Percentiles rank a stretch among this genome's conserved stretches.
phyloP scores from a whole-genome alignment of 2,113 vertebrate genomes.

The Gallinago undulata region DNA sequence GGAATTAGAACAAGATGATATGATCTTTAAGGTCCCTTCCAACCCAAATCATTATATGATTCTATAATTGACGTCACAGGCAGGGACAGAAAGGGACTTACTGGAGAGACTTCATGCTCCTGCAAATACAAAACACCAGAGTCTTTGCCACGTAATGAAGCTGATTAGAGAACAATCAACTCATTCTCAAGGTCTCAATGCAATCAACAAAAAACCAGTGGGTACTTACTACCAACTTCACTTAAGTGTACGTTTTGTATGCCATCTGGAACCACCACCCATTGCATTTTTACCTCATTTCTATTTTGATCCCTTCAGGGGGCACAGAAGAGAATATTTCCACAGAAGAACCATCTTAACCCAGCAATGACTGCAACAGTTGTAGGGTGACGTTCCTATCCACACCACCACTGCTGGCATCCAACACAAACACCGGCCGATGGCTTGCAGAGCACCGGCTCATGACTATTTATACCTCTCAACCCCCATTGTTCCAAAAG shows the following conservation, averaged over 20 bases:
- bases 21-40: neutral
- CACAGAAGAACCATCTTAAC: neutral
- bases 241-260: fast-evolving
- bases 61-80: neutral
- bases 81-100: neutral
- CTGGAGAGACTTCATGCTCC: neutral
- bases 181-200: fast-evolving
- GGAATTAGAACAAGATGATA: neutral
- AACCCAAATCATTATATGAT: neutral
- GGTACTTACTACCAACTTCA: neutral
- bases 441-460: neutral
- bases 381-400: fast-evolving
- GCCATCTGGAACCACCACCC: fast-evolving
- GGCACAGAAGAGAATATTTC: neutral
- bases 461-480: slow-evolving; percentile 40
- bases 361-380: fast-evolving
- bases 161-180: neutral
- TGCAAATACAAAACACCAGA: neutral
- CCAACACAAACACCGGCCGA: neutral
- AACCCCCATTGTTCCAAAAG: neutral
- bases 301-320: neutral
- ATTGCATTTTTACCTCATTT: neutral
- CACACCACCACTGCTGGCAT: neutral
- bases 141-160: fast-evolving
- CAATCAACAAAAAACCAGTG: neutral